These are phyloP conservation scores for Harpalus rubripes DNA, from an alignment of 2,888 invertebrate genomes.

Conservation along the genomic window DNA sequence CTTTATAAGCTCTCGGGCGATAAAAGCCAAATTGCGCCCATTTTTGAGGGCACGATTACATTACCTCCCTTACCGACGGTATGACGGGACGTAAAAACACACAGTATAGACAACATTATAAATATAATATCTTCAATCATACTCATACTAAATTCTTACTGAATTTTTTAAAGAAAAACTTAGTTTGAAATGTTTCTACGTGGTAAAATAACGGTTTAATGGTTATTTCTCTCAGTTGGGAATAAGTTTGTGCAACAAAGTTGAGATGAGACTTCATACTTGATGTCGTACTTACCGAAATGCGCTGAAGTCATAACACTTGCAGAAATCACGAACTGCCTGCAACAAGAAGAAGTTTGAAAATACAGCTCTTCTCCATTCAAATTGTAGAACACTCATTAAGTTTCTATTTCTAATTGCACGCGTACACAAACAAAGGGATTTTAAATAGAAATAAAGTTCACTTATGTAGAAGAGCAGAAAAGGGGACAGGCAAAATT, in stretches of 20 bases:
- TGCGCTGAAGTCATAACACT: neutral
- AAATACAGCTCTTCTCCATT: neutral
- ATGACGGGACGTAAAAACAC: no score
- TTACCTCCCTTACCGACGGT: no score
- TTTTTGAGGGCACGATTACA: no score
- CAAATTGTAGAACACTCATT: neutral
- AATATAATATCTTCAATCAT: no score
- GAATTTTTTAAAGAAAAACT: neutral
- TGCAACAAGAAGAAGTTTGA: slow-evolving; percentile 9
- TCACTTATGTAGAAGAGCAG: neutral
- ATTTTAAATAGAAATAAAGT: neutral
- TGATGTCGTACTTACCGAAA: slow-evolving; percentile 1
- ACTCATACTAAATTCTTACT: neutral
- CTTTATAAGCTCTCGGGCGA: no score
- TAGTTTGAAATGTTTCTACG: neutral
- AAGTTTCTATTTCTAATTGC: neutral
- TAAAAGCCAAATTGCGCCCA: no score
- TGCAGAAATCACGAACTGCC: slow-evolving; percentile 15
- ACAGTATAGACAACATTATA: no score
- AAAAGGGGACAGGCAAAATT: no score
- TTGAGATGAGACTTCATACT: neutral
- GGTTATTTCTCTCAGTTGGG: neutral
- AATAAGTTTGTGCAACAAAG: neutral
- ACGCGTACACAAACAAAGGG: neutral
- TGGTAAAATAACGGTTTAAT: neutral